These are phyloP conservation scores for Gymnodraco acuticeps DNA, from an alignment of 2,797 vertebrate species.

Conservation along the genomic window DNA sequence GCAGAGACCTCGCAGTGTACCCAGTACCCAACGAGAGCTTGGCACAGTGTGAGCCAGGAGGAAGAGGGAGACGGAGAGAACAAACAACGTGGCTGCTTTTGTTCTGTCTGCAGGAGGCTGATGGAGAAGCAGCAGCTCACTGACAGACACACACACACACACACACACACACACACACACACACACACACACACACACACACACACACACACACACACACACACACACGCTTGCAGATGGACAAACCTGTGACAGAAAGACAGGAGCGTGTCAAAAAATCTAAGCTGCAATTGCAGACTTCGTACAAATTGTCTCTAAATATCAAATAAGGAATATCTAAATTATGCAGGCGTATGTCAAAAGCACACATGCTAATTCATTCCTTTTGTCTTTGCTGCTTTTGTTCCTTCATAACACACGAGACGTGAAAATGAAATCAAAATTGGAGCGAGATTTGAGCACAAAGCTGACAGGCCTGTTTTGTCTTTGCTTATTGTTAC, in stretches of 20 bases:
- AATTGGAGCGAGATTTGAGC: constrained; percentile 38
- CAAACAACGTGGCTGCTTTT: constrained; percentile 48
- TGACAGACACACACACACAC: constrained; percentile 13
- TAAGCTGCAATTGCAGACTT: constrained; percentile 2
- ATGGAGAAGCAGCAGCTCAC: constrained; percentile 51
- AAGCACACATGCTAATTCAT: constrained; percentile 36
- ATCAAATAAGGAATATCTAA: constrained; percentile 36
- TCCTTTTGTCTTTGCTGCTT: constrained; percentile 55
- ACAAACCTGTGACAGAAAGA: constrained; percentile 38
- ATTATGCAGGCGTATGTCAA: background rate
- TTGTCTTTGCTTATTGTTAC: constrained; percentile 58
- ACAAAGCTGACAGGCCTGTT: constrained; percentile 57
- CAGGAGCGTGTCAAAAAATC: constrained; percentile 15
- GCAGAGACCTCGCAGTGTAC: constrained; percentile 41
- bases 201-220: constrained; percentile 14
- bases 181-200: constrained; percentile 9
- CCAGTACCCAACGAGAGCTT: constrained; percentile 49
- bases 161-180: constrained; percentile 17
- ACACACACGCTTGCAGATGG: constrained; percentile 23
- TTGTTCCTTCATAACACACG: constrained; percentile 50
- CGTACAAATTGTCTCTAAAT: constrained; percentile 35
- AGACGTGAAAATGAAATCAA: constrained; percentile 53
- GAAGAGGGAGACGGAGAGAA: constrained; percentile 39
- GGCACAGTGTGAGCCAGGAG: constrained; percentile 45
- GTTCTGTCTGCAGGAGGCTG: constrained; percentile 58